Evolutionary conservation across 2,797 vertebrate species (phyloP).

Genomic region (Cossypha polioptera): DNA sequence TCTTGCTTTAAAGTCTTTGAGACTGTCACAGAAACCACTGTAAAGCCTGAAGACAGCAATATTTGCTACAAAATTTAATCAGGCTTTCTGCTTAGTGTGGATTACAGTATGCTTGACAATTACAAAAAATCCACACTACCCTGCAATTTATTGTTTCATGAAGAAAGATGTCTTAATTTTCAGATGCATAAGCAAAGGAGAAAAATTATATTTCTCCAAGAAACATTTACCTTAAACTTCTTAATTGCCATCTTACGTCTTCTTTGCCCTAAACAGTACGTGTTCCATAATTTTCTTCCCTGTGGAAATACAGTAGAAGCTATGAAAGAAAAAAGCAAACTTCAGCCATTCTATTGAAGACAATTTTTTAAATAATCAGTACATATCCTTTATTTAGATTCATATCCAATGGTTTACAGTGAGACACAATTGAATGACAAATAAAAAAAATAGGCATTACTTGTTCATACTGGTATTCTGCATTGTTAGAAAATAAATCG

Average conservation of each 20-base stretch:
- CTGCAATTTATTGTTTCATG: not conserved
- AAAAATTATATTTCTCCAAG: not conserved
- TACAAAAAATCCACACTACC: not conserved
- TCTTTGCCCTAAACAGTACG: not conserved
- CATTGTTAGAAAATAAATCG: not conserved
- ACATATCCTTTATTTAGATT: not conserved
- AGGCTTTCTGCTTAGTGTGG: not conserved
- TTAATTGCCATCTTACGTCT: not conserved
- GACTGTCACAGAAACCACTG: not conserved
- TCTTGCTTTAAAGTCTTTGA: not conserved
- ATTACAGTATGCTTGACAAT: not conserved
- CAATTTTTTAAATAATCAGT: not conserved
- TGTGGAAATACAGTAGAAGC: not conserved
- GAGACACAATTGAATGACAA: not conserved
- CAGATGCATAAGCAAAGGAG: not conserved
- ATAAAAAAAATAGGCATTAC: not conserved
- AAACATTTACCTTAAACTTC: not conserved
- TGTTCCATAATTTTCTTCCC: not conserved
- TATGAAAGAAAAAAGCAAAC: not conserved
- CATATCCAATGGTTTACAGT: not conserved
- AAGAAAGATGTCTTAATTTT: conserved; percentile 25
- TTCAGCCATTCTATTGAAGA: not conserved
- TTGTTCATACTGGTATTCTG: not conserved
- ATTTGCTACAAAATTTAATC: conserved; percentile 18
- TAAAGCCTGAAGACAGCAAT: not conserved